Conservation (phyloP, 2,113 vertebrate species). For the Embiotoca jacksoni region DNA sequence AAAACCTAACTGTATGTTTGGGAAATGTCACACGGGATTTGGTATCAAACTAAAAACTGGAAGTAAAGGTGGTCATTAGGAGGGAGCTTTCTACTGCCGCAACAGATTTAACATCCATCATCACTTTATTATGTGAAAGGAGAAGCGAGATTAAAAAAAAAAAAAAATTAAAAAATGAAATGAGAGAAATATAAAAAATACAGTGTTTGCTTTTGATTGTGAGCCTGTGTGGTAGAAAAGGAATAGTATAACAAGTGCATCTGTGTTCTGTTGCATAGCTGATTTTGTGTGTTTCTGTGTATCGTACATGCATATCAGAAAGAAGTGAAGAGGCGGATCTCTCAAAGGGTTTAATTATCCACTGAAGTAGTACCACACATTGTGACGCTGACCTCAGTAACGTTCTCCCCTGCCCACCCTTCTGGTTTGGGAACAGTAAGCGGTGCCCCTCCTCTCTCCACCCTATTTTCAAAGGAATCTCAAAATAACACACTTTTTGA, state of each 20-base stretch:
- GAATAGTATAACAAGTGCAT: background rate
- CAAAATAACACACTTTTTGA: constrained; percentile 29
- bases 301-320: constrained; percentile 40
- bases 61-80: background rate
- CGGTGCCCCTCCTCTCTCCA: constrained; percentile 25
- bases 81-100: background rate
- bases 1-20: constrained; percentile 6
- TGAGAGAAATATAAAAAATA: background rate
- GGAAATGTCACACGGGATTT: background rate
- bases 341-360: constrained; percentile 82
- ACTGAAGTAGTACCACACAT: constrained; percentile 65
- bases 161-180: background rate
- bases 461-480: constrained; percentile 46
- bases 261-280: constrained; percentile 23
- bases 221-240: background rate
- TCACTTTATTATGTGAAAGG: background rate
- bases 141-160: background rate
- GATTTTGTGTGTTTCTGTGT: constrained; percentile 30
- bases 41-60: background rate
- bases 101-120: constrained; percentile 7
- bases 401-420: constrained; percentile 33
- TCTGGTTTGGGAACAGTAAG: constrained; percentile 45
- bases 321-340: constrained; percentile 51
- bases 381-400: constrained; percentile 71
- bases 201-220: constrained; percentile 31